Conservation (phyloP, 2,888 invertebrate species). For the Lycophotia porphyrea region DNA sequence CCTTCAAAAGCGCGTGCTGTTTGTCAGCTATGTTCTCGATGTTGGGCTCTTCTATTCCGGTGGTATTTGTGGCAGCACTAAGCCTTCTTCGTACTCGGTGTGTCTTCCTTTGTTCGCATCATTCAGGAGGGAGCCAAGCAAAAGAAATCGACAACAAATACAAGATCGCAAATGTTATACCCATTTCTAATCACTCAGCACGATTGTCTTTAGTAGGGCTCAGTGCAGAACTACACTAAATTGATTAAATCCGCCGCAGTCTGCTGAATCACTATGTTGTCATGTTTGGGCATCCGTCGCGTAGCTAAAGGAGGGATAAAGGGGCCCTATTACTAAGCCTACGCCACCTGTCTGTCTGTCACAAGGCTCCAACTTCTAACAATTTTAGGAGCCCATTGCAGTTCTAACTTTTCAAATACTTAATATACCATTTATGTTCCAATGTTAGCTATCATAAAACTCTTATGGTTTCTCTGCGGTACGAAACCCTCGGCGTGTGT, state of each 20-base stretch:
- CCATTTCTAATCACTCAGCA: not conserved
- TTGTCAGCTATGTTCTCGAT: slow-evolving; percentile 6
- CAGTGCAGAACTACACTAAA: not conserved
- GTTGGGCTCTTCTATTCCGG: not conserved
- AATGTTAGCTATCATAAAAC: no score
- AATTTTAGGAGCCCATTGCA: no score
- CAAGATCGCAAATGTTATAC: not conserved
- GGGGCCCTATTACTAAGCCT: not conserved
- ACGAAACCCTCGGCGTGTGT: no score
- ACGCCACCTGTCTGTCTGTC: not conserved
- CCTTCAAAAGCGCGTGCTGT: not conserved
- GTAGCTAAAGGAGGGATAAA: not conserved
- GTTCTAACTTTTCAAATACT: no score
- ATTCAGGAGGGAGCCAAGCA: slow-evolving; percentile 18
- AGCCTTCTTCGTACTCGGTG: not conserved
- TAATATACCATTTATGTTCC: no score
- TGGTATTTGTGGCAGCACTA: not conserved
- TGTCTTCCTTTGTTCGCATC: slow-evolving; percentile 3
- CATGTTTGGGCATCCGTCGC: no score
- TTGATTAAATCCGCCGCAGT: not conserved
- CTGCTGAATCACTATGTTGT: not conserved
- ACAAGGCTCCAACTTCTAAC: no score
- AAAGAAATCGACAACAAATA: slow-evolving; percentile 11
- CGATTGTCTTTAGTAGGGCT: not conserved
- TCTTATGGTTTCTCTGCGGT: no score